Base-by-base conservation (phyloP, 2,113 vertebrate species). In the Narcine bancroftii region DNA sequence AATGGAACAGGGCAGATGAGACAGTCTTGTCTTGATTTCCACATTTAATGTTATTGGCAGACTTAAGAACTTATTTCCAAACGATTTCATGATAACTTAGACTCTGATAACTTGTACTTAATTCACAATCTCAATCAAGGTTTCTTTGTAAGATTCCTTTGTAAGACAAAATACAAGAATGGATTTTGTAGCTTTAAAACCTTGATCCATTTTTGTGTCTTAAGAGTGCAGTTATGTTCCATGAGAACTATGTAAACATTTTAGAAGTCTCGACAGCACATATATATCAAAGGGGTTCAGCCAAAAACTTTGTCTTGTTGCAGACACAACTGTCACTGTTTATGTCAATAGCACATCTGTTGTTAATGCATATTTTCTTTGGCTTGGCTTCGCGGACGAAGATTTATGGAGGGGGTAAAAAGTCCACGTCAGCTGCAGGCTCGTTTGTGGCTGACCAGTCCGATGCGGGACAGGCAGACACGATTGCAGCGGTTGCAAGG, bases 211-310 rank as follows among this genome's bases (percentile, higher is more conserved):
- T 45, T 91, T 66, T 33, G 24, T 29, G 10, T 45, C 36, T 91
- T 66, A 91, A 91, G 39, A 3, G 17, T 69, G 63, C 36, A 66
- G 65, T 66, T 47, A 39, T 91, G 21, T 91, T 91, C 45, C 60
- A 91, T 11, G 81, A 10, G 42, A 91, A 26, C 26, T 7, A 29
- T 69, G 60, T 45, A 42, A 63, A 45, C 39, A 89, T 89, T n/a
- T 65, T 17, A 89, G 60, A 89, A 89, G 85, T 65, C n/a, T 65
- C 63, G 85, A 63, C n/a, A 63, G 56, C 53, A 89, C n/a, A 53
- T 89, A 19, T 69, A 69, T 69, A 91, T 91, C 87, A 65, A 24
- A n/a, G 66, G 24, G 63, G 60, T 39, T 69, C 87, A 66, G 66
- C 36, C 29, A 60, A n/a, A 7, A 91, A 91, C 9, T 91, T 45